phyloP scores from a whole-genome alignment of 1,140 invertebrate genomes.

The Cyphomyrmex costatus region DNA sequence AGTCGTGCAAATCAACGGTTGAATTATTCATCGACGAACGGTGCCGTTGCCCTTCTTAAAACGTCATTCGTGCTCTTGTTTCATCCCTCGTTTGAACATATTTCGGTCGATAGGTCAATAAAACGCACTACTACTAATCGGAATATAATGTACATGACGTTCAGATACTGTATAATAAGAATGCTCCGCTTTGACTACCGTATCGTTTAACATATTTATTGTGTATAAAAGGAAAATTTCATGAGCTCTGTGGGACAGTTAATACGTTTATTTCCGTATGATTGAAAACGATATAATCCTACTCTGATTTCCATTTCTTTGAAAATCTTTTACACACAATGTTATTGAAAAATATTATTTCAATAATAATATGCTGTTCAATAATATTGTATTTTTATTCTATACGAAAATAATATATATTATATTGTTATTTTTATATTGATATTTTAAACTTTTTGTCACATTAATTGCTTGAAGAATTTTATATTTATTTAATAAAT shows the following conservation, averaged over 20 bases:
- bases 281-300: background rate
- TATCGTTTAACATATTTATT: slow-evolving; percentile 9
- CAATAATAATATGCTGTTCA: background rate
- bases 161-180: background rate
- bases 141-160: background rate
- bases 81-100: slow-evolving; percentile 20
- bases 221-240: slow-evolving; percentile 9
- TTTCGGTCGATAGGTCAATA: slow-evolving; percentile 16
- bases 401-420: background rate
- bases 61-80: slow-evolving; percentile 44
- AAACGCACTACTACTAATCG: background rate
- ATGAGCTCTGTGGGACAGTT: background rate
- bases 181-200: background rate
- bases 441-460: background rate
- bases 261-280: background rate
- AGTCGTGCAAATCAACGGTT: slow-evolving; percentile 74
- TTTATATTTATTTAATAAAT: background rate
- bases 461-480: background rate
- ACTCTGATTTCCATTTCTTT: background rate
- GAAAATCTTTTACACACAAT: background rate
- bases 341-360: slow-evolving; percentile 15
- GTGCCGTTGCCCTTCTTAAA: slow-evolving; percentile 23
- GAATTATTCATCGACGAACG: slow-evolving; percentile 78
- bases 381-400: background rate
- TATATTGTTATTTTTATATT: background rate